Base-by-base conservation (phyloP, 1,140 invertebrate genomes). In the Streblospio benedicti region DNA sequence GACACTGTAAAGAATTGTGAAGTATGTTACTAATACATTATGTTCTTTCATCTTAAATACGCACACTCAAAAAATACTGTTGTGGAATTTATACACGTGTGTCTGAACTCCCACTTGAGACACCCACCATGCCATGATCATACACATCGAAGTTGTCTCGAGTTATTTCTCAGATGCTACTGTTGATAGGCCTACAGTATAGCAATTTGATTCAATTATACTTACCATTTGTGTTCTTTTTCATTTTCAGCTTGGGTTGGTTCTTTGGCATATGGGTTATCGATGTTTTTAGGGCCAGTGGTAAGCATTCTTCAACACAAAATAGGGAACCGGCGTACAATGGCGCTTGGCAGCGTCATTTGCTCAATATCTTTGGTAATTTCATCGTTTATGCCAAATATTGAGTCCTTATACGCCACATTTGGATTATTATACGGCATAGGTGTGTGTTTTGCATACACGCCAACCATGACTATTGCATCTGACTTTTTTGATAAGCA, bases 401-500 rank as follows among this genome's bases (percentile, higher is more conserved):
- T 73, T 1, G 28, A 50, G 1, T 20, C 62, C 27, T 43, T 73
- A 51, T 72, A 66, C 60, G 53, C 52, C 2, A 69, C 70, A 0
- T 70, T 71, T 53, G 68, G 68, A 1, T 16, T 73, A 20, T 30
- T 71, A 0, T 73, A 69, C 27, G 70, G 70, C 4, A 64, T 71
- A 12, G 71, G 71, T 5, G 55, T 66, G 9, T 65, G 66, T 43
- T 56, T 73, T 49, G 62, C 63, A 6, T 69, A 67, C 25, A 65
- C 60, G 0, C 70, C 70, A 2, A 67, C 68, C 0, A 70, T 71
- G 66, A 64, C 64, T 2, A 63, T 73, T 20, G 62, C 69, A 0
- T 53, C 61, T 16, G 61, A 65, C 16, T 73, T 71, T 52, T 73
- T 73, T 55, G 67, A 72, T 45, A 67, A 69, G 35, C 65, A 73